A percentile compares a stretch with the other conserved stretches of the same genome.
phyloP scores from a whole-genome alignment of 2,888 invertebrate genomes.

The Acronicta leporina region DNA sequence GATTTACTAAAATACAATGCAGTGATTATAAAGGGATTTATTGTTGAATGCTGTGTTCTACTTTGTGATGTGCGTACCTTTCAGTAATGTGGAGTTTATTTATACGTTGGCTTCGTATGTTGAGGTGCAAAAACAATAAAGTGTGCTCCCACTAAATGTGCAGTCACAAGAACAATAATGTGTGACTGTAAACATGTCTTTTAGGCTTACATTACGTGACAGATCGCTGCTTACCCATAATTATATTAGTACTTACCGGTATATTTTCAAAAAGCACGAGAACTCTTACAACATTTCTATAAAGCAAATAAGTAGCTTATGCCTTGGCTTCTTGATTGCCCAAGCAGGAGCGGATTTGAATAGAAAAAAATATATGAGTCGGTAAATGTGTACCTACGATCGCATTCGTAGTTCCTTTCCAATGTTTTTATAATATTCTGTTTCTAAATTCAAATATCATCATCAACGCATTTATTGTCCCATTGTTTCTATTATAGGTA shows the following conservation, averaged over 20 bases:
- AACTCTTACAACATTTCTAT: too few species aligned
- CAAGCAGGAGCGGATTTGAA: too few species aligned
- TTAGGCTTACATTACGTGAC: slow-evolving; percentile 14
- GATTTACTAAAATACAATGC: slow-evolving; percentile 70
- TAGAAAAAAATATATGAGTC: too few species aligned
- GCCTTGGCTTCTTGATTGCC: too few species aligned
- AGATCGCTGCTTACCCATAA: slow-evolving; percentile 8
- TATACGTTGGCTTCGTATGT: slow-evolving; percentile 27
- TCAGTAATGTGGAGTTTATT: slow-evolving; percentile 38
- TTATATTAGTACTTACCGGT: background rate
- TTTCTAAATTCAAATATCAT: too few species aligned
- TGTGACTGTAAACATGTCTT: slow-evolving; percentile 40
- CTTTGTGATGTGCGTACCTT: slow-evolving; percentile 42
- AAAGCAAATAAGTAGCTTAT: too few species aligned
- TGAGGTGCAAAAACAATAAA: slow-evolving; percentile 39
- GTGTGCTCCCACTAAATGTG: slow-evolving; percentile 15
- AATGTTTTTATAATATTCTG: too few species aligned
- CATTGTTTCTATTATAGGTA: too few species aligned
- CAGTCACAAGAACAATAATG: slow-evolving; percentile 26
- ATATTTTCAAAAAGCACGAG: too few species aligned
- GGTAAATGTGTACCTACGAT: too few species aligned
- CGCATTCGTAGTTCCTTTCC: too few species aligned
- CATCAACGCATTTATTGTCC: too few species aligned
- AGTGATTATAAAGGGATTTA: slow-evolving; percentile 67
- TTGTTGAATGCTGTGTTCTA: slow-evolving; percentile 43